Conservation (phyloP, 1,140 invertebrate genomes). For the Mercenaria mercenaria region DNA sequence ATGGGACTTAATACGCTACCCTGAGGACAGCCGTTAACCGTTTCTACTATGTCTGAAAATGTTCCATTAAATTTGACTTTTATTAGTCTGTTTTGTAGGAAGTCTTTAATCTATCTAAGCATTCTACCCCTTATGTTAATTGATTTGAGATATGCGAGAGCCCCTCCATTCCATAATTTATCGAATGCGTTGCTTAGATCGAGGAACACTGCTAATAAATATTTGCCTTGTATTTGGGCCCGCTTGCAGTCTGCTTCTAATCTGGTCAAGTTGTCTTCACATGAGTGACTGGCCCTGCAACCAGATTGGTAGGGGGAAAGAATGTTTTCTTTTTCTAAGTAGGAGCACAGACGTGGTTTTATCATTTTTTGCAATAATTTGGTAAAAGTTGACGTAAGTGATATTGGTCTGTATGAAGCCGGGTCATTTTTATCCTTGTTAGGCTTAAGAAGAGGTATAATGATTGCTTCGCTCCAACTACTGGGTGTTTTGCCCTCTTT, state of each 20-base stretch:
- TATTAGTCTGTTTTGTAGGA: too few relatives aligned
- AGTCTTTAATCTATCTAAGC: neutral
- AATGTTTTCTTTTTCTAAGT: neutral
- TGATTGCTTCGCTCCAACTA: neutral
- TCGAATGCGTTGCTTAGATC: neutral
- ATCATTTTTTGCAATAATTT: slow-evolving; percentile 47
- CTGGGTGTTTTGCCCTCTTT: neutral
- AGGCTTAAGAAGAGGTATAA: neutral
- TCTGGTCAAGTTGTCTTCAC: neutral
- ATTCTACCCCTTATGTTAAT: neutral
- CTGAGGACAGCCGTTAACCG: too few relatives aligned
- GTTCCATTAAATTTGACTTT: too few relatives aligned
- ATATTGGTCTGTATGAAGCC: slow-evolving; percentile 22
- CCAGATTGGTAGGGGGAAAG: neutral
- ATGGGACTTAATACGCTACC: too few relatives aligned
- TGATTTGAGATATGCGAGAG: neutral
- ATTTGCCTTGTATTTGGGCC: neutral
- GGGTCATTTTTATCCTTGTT: slow-evolving; percentile 9
- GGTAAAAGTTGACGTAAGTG: slow-evolving; percentile 16
- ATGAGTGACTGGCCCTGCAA: neutral
- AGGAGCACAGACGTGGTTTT: neutral
- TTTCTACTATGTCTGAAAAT: too few relatives aligned
- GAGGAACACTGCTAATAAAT: neutral
- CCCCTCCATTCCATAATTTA: slow-evolving; percentile 21
- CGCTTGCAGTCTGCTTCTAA: neutral